Evolutionary conservation across 2,113 vertebrate species (phyloP).

Genomic region (cat (Felis catus)): DNA sequence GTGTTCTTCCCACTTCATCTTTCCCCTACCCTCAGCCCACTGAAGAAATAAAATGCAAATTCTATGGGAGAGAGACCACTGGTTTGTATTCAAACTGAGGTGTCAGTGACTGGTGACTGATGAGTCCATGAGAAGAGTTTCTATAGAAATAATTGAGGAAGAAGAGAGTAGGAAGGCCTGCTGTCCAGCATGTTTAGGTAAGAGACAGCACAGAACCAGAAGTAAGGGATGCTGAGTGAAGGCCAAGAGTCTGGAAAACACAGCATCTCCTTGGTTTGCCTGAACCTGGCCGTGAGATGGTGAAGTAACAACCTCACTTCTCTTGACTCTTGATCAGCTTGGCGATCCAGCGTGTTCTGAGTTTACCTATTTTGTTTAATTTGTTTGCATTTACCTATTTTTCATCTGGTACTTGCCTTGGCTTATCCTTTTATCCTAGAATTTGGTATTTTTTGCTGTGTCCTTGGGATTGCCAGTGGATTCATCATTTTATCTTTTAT

Average conservation of each 20-base stretch:
- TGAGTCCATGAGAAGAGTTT: neutral
- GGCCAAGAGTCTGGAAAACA: neutral
- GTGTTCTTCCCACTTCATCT: neutral
- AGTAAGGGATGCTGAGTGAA: neutral
- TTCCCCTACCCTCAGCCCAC: neutral
- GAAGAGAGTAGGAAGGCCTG: neutral
- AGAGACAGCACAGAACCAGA: neutral
- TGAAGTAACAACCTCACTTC: neutral
- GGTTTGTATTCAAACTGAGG: neutral
- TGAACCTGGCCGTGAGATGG: neutral
- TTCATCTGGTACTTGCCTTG: neutral
- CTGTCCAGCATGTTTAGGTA: neutral
- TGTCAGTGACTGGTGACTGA: neutral
- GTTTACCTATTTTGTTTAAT: neutral
- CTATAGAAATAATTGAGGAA: neutral
- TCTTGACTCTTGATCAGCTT: neutral
- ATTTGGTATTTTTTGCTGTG: neutral
- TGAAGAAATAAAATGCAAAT: neutral
- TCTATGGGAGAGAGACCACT: neutral
- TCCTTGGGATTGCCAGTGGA: neutral
- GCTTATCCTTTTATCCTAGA: neutral
- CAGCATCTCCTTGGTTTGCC: neutral
- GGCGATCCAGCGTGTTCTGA: neutral
- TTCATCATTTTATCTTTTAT: neutral
- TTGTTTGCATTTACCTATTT: neutral